Conservation (phyloP, 2,888 invertebrate genomes). For the Athripsodes cinereus region DNA sequence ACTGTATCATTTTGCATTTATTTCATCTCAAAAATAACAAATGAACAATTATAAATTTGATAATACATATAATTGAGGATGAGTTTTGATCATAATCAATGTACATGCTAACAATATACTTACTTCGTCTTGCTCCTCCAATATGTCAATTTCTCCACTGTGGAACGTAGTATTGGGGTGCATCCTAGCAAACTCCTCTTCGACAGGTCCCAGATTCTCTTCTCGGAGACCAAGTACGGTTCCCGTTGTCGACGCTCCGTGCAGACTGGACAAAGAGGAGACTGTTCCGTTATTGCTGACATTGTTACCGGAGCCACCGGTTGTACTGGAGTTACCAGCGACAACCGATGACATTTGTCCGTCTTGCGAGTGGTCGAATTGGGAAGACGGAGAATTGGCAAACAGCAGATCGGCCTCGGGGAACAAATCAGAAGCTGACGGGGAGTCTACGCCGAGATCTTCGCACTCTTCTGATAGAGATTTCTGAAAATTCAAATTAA, state of each 20-base stretch:
- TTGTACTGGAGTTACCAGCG: constrained; percentile 34
- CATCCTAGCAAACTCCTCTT: constrained; percentile 42
- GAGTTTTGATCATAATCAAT: background rate
- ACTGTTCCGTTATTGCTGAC: background rate
- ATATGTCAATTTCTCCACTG: constrained; percentile 30
- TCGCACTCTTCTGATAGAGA: constrained; percentile 74
- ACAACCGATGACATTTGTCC: constrained; percentile 28
- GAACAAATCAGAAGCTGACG: constrained; percentile 72
- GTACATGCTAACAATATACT: background rate
- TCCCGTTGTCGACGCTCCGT: background rate
- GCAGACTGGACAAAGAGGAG: background rate
- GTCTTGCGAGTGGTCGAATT: constrained; percentile 53
- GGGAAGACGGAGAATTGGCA: constrained; percentile 65
- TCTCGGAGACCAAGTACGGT: constrained; percentile 1
- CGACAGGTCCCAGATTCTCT: constrained; percentile 9
- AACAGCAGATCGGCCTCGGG: constrained; percentile 71
- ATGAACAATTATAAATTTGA: too few relatives aligned
- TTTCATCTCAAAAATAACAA: too few relatives aligned
- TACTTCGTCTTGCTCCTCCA: constrained; percentile 29
- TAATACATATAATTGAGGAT: too few relatives aligned
- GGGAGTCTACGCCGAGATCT: constrained; percentile 72
- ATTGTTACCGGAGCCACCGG: constrained; percentile 31
- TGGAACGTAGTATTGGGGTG: constrained; percentile 50
- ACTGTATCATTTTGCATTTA: too few relatives aligned
- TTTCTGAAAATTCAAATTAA: constrained; percentile 47